phyloP scores from a whole-genome alignment of 92 coral and sea anemone species.

The Epizoanthus ramosus region DNA sequence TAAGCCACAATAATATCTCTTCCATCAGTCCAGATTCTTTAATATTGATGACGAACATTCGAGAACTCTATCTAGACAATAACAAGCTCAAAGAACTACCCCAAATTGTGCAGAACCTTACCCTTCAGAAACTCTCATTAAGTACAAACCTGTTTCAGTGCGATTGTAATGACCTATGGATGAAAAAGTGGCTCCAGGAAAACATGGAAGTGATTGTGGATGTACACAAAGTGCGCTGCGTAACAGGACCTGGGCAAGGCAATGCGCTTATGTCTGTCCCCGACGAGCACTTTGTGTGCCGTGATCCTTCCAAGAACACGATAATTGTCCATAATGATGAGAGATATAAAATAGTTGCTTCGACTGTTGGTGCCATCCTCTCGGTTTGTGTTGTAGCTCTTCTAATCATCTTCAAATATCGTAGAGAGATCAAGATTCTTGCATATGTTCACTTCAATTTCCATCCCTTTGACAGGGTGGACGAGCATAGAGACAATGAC shows the following conservation, averaged over 20 bases:
- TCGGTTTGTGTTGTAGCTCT: neutral
- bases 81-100: conserved; percentile 74
- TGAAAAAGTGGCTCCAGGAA: conserved; percentile 66
- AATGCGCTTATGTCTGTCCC: conserved; percentile 53
- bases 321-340: too few relatives aligned
- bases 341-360: neutral
- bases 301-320: neutral
- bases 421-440: conserved; percentile 72
- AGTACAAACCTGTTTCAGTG: conserved; percentile 70
- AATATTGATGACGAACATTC: conserved; percentile 39
- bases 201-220: conserved; percentile 38
- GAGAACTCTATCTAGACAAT: conserved; percentile 56
- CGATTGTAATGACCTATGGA: conserved; percentile 78
- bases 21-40: conserved; percentile 43
- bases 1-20: conserved; percentile 67
- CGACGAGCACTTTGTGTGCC: conserved; percentile 65
- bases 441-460: conserved; percentile 74
- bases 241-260: conserved; percentile 60
- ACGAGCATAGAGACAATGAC: conserved; percentile 60
- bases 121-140: conserved; percentile 50
- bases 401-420: conserved; percentile 53
- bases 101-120: conserved; percentile 36
- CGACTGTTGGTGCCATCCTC: neutral
- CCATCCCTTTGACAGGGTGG: conserved; percentile 81
- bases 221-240: conserved; percentile 65